Base-by-base conservation (phyloP, 64 coral and sea anemone species). In the Anthopleura sola region DNA sequence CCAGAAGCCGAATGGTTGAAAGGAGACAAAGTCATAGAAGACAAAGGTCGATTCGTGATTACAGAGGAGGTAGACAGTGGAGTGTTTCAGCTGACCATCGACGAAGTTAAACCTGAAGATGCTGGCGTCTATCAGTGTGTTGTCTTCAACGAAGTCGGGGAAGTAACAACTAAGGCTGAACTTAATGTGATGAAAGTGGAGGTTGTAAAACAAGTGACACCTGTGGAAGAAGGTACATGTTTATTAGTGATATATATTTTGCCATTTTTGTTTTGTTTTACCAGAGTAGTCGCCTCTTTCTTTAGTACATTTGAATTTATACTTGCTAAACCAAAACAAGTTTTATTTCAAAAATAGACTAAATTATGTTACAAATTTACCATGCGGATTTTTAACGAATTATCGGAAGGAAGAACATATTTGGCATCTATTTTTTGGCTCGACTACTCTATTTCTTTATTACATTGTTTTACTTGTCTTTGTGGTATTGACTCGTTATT, bases 91-190 rank as follows among this genome's bases (percentile, higher is more conserved):
- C 57, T 98, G 56, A 84, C 60, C 37, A 90, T 98, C 54, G 85
- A 75, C 21, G 90, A 92, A 84, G 85, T 84, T 32, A 51, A 91
- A 54, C 66, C 78, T 56, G 96, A 94, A 20, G 96, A 98, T 80
- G 77, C 77, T 24, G 96, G 92, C 81, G 34, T 86, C 78, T 98
- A 98, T 46, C 88, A 91, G 60, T 98, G 96, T 37, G 84, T 94
- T 18, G 60, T 94, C 79, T 89, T 26, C 38, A 98, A 94, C 33
- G 96, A 92, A 10, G 20, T 91, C 36, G 92, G 96, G 24, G 88
- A 86, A 32, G 85, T 85, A 3, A 83, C 87, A 34, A 80, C 78
- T 16, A 74, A 91, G 58, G 89, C 89, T 37, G 86, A 90, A 75
- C 83, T 98, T 37, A 36, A 69, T 44, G 79, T 98, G 8, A 60